Conservation (phyloP, 2,113 vertebrate species). For the Poicephalus gulielmi region DNA sequence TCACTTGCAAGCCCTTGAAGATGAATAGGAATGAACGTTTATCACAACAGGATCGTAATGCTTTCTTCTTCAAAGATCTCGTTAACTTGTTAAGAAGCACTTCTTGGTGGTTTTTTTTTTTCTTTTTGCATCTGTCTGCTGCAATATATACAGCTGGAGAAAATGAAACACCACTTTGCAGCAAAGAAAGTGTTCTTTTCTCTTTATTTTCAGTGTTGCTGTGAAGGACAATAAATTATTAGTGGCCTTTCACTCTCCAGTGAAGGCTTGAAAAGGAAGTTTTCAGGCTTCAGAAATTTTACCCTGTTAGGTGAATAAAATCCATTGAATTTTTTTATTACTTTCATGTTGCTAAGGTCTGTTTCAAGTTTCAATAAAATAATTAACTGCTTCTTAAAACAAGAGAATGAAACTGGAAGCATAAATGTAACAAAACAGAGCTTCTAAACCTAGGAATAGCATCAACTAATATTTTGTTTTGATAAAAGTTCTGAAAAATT, state of each 20-base stretch:
- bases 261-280: neutral
- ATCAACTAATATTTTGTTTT: neutral
- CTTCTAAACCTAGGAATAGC: neutral
- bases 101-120: neutral
- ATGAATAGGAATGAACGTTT: neutral
- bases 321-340: slow-evolving; percentile 29
- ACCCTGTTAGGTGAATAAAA: neutral
- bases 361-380: slow-evolving; percentile 10
- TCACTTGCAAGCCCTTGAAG: neutral
- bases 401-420: neutral
- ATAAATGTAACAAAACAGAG: neutral
- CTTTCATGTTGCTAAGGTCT: slow-evolving; percentile 10
- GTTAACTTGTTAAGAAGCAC: neutral
- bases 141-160: neutral
- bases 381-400: slow-evolving; percentile 36
- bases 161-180: neutral
- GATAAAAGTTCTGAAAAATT: neutral
- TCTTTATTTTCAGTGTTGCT: slow-evolving; percentile 18
- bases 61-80: neutral
- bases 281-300: slow-evolving; percentile 34
- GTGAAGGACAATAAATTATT: slow-evolving; percentile 40
- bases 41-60: neutral
- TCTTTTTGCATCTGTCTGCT: neutral
- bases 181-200: neutral
- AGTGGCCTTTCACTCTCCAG: slow-evolving; percentile 33